Conservation (phyloP, 2,113 vertebrate genomes). For the Pachyramphus minor region DNA sequence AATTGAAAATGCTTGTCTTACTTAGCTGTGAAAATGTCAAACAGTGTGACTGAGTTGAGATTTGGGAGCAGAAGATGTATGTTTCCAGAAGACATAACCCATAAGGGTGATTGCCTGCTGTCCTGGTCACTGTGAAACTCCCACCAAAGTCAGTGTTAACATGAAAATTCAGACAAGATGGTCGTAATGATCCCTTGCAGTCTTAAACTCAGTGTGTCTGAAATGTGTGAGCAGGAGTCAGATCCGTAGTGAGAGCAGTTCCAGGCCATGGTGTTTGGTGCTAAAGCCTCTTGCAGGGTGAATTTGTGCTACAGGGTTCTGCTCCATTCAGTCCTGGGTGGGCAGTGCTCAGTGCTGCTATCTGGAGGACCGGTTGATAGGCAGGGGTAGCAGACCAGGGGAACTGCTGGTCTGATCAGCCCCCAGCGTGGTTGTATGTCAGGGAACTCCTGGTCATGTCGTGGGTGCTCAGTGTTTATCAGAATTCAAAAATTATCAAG, state of each 20-base stretch:
- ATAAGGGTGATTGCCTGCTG: neutral
- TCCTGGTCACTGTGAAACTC: neutral
- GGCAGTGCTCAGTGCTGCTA: neutral
- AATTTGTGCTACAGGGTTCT: neutral
- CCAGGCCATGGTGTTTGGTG: neutral
- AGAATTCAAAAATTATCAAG: neutral
- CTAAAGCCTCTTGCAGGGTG: neutral
- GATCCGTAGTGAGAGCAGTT: neutral
- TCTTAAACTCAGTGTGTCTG: neutral
- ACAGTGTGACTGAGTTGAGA: neutral
- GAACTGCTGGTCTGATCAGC: neutral
- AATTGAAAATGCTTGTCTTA: neutral
- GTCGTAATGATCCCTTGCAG: neutral
- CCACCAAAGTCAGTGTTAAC: neutral
- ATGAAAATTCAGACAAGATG: neutral
- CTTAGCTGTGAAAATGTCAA: neutral
- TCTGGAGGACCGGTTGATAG: fast-evolving
- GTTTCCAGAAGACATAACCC: neutral
- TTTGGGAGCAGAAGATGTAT: neutral
- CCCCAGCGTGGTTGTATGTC: fast-evolving
- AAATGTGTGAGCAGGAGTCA: neutral
- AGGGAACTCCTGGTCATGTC: fast-evolving
- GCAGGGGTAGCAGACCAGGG: neutral
- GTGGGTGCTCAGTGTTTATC: neutral
- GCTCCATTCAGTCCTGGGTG: neutral